Evolutionary conservation across 2,113 vertebrate genomes (phyloP), one percentile per base, ranked within the genome.

Genomic region (Plestiodon gilberti): DNA sequence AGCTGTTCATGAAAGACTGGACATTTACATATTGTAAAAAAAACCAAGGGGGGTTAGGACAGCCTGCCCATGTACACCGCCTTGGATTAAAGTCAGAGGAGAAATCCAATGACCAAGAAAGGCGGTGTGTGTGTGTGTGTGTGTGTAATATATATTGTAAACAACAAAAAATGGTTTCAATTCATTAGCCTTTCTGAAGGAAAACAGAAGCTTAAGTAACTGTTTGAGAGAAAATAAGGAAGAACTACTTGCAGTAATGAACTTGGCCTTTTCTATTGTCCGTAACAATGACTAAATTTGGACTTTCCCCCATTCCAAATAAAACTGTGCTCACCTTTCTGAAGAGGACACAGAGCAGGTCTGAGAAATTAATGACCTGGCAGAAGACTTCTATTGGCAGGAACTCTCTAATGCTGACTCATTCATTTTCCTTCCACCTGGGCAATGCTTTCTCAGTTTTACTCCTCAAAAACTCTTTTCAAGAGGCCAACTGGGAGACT

Each of bases 381-480:
- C 90, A 91, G 85, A 90, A 83, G 81, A 43, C 86, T 88, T 38
- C 0, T 0, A 87, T 85, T 78, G 86, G 91, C 89, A 91, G 76
- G 84, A 87, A 90, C 61, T 78, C 86, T 84, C 0, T 17, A 93
- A 83, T 0, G 88, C 91, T 90, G 91, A 95, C 88, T 93, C 93
- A 94, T 91, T 92, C 77, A 80, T 92, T 90, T 93, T 89, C 83
- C 85, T 91, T 93, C 91, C 86, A 95, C 92, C 93, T 93, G 89
- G 83, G 0, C 1, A 91, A 90, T 43, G 85, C 77, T 85, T 93
- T 88, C 89, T 90, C n/a, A 0, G 0, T 73, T 88, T 88, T 90
- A 93, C 88, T 93, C 91, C 89, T 90, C 85, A 89, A 92, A 94
- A 93, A 87, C 67, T 74, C 83, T 89, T 95, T 90, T 89, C 93